Evolutionary conservation across 2,797 vertebrate genomes (phyloP).

Genomic region (Heliangelus exortis): DNA sequence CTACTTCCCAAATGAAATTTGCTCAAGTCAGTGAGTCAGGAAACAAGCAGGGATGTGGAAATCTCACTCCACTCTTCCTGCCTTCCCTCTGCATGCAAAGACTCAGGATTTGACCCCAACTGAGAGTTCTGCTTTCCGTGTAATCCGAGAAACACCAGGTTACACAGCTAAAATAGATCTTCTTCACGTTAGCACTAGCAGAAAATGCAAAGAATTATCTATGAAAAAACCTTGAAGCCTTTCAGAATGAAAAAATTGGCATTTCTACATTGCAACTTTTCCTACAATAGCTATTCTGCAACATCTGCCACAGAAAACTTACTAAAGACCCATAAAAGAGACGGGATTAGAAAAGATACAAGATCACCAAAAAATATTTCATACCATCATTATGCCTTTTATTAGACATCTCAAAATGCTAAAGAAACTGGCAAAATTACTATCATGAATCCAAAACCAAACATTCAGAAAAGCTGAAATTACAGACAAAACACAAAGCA

Average conservation of each 20-base stretch:
- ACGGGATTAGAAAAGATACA: not conserved
- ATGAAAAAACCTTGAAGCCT: not conserved
- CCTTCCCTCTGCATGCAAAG: not conserved
- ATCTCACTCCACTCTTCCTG: not conserved
- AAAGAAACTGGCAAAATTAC: slow-evolving; percentile 39
- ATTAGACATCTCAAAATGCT: slow-evolving; percentile 19
- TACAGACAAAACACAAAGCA: slow-evolving; percentile 47
- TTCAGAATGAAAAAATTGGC: not conserved
- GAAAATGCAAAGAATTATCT: not conserved
- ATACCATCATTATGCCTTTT: not conserved
- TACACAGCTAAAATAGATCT: not conserved
- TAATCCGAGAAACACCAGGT: not conserved
- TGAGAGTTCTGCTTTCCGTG: not conserved
- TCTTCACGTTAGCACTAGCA: not conserved
- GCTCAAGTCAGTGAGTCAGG: not conserved
- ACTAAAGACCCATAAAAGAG: not conserved
- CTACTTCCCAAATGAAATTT: slow-evolving; percentile 17
- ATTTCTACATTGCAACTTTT: not conserved
- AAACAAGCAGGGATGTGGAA: not conserved
- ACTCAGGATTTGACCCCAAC: not conserved
- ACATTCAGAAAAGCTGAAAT: slow-evolving; percentile 49
- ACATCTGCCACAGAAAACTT: not conserved
- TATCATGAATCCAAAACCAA: slow-evolving; percentile 48
- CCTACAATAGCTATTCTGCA: not conserved
- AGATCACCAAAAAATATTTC: not conserved